Base-by-base conservation (phyloP, 2,888 invertebrate genomes). In the Heliconius aoede region DNA sequence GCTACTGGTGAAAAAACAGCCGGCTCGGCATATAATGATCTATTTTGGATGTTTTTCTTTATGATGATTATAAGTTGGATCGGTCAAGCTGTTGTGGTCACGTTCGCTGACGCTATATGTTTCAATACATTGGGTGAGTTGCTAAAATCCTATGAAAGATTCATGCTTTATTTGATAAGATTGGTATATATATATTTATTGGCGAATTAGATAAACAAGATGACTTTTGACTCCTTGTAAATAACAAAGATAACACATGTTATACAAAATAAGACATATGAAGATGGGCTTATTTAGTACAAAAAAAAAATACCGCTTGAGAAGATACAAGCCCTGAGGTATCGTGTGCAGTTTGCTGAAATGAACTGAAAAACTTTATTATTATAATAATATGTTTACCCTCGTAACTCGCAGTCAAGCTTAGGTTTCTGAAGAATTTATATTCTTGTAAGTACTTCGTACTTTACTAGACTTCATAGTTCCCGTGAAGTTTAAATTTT, bases 101-200 rank as follows among this genome's bases (percentile, higher is more conserved):
- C 97, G 80, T 96, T 99, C 74, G 97, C 97, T 2, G 99, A 99
- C 93, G 97, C 98, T 0, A 97, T 98, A 79, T 98, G 98, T 86
- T 98, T 98, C 88, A 96, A 97, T 85, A 93, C 97, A 72, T 93
- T 99, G 32, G 98, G 97, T 96, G 89, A 88, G 69, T 55, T 55
- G 32, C n/a, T n/a, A n/a, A n/a, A n/a, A n/a, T n/a, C n/a, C n/a
- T n/a, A n/a, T n/a, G n/a, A n/a, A n/a, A n/a, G n/a, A n/a, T n/a
- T n/a, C n/a, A n/a, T n/a, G n/a, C n/a, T n/a, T n/a, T n/a, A n/a
- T n/a, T n/a, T n/a, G n/a, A n/a, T n/a, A n/a, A n/a, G n/a, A n/a
- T n/a, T n/a, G n/a, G n/a, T n/a, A n/a, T n/a, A n/a, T n/a, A n/a
- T n/a, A n/a, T n/a, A n/a, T n/a, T n/a, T n/a, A n/a, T n/a, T n/a